Evolutionary conservation across 2,113 vertebrate genomes (phyloP), one percentile per base, ranked within the genome.

Genomic region (Perca schrenkii): DNA sequence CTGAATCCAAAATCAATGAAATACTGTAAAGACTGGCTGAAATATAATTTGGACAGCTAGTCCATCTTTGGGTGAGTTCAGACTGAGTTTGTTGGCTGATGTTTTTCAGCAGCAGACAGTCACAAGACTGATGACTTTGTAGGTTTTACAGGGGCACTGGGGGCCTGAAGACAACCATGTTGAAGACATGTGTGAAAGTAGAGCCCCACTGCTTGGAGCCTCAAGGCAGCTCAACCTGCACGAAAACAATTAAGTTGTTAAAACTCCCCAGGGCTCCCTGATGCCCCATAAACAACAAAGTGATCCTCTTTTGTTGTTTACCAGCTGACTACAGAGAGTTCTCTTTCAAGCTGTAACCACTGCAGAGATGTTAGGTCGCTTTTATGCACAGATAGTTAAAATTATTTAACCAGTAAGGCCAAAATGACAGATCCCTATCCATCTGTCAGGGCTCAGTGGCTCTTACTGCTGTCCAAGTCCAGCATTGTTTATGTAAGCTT

Each of bases 211-310:
- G 47, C 63, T 49, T 0, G 31, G 31, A 87, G 70, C 86, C 78
- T 74, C 6, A 11, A 65, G 65, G 86, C 86, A 80, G 28, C 54
- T 56, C 79, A 80, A 87, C 79, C 89, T 80, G 77, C 73, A 66
- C 84, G 49, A 76, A 89, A 89, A 90, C 91, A 83, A 82, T 92
- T 80, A 91, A 74, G 88, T 28, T 77, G 87, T 91, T 82, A 87
- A 90, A 87, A 25, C 74, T 83, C 83, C 80, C 82, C 11, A 4
- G 66, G 86, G 82, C 75, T 83, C 82, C 70, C 62, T 25, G 53
- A 79, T 3, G 71, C 77, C 70, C 85, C 82, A 77, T 87, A 89
- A 91, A 93, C 88, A 91, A 90, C 86, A 89, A 88, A 92, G 85
- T 50, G 72, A 80, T 84, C 81, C 75, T 84, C 82, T 88, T 90